A percentile compares a stretch with the other conserved stretches of the same genome.
phyloP scores from a whole-genome alignment of 2,113 vertebrate genomes.

The Ammodytes dubius region DNA sequence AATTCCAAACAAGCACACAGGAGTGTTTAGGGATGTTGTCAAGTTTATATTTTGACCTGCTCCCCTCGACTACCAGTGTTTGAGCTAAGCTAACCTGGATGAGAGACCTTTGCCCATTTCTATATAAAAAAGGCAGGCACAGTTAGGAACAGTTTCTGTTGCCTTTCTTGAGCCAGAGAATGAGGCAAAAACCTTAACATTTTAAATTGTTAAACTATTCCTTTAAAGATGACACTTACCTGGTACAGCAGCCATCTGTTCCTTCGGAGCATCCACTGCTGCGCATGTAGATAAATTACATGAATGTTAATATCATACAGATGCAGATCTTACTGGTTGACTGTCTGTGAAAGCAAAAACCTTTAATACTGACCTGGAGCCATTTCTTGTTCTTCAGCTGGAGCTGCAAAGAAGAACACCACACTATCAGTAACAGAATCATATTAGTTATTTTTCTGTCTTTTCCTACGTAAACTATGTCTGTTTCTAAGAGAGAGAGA shows the following conservation, averaged over 20 bases:
- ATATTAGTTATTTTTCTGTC: no score
- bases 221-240: background rate
- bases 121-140: no score
- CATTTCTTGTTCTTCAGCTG: background rate
- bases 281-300: constrained; percentile 13
- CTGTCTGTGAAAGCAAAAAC: background rate
- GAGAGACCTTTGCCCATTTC: no score
- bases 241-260: background rate
- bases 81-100: no score
- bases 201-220: no score
- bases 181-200: no score
- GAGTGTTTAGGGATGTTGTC: no score
- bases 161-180: no score
- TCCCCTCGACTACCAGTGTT: no score
- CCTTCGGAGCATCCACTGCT: background rate
- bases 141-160: no score
- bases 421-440: background rate
- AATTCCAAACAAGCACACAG: no score
- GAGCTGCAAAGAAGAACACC: constrained; percentile 25
- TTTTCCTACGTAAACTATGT: background rate
- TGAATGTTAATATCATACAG: background rate
- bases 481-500: background rate
- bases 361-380: constrained; percentile 22
- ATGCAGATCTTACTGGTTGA: background rate
- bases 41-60: no score